Conservation (phyloP, 2,888 invertebrate genomes). For the Hipparchia semele region DNA sequence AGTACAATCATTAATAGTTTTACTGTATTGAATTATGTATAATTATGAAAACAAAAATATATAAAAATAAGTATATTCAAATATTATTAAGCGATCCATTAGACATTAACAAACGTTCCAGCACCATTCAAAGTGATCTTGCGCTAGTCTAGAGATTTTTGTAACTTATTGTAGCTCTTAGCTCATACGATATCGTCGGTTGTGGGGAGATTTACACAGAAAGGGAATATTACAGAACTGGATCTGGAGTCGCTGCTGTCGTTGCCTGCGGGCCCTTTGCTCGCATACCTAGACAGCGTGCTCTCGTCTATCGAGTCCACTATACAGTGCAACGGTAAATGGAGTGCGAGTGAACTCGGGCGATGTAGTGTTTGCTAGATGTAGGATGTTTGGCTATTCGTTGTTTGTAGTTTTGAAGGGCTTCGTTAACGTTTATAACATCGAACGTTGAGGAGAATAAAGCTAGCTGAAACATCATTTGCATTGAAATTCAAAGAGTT, state of each 20-base stretch:
- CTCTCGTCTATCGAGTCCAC: conserved; percentile 36
- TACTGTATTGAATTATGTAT: too few relatives aligned
- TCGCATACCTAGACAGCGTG: conserved; percentile 37
- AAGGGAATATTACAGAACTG: conserved; percentile 28
- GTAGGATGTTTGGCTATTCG: neutral
- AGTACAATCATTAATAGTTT: too few relatives aligned
- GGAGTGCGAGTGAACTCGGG: conserved; percentile 4
- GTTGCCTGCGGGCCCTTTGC: conserved; percentile 35
- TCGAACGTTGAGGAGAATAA: conserved; percentile 10
- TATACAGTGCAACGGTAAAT: conserved; percentile 33
- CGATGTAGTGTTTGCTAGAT: conserved; percentile 13
- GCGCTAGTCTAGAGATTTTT: too few relatives aligned
- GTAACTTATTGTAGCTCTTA: too few relatives aligned
- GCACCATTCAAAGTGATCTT: too few relatives aligned
- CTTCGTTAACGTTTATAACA: neutral
- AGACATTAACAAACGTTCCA: too few relatives aligned
- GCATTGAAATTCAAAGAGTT: too few relatives aligned
- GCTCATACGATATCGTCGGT: too few relatives aligned
- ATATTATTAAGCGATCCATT: too few relatives aligned
- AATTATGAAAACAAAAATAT: too few relatives aligned
- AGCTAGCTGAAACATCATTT: too few relatives aligned
- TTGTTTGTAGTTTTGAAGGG: neutral
- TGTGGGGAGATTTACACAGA: neutral
- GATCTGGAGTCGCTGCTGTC: conserved; percentile 35
- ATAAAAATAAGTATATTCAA: too few relatives aligned